Evolutionary conservation across 2,113 vertebrate genomes (phyloP).

Genomic region (Ameiurus melas): DNA sequence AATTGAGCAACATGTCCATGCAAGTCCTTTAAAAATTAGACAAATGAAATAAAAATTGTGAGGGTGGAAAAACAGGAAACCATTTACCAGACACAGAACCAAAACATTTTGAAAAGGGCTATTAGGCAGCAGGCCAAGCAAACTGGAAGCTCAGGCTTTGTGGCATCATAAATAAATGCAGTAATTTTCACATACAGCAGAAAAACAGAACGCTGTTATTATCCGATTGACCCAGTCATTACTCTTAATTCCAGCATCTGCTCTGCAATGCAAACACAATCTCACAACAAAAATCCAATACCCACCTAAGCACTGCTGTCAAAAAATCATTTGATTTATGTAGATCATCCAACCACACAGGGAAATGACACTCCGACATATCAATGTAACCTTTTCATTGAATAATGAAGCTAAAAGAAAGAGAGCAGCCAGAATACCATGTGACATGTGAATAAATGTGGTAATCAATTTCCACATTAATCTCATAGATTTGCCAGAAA

Average conservation of each 20-base stretch:
- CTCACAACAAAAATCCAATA: constrained; percentile 45
- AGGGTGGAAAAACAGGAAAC: neutral
- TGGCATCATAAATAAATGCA: constrained; percentile 40
- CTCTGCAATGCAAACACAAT: constrained; percentile 50
- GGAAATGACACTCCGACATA: constrained; percentile 48
- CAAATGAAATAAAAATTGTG: neutral
- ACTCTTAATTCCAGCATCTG: constrained; percentile 50
- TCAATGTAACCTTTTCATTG: constrained; percentile 60
- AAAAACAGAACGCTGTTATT: constrained; percentile 44
- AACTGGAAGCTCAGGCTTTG: neutral
- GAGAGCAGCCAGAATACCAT: constrained; percentile 9
- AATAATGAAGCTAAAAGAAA: constrained; percentile 44
- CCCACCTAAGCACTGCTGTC: constrained; percentile 37
- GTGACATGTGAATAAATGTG: constrained; percentile 10
- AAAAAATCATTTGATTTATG: constrained; percentile 53
- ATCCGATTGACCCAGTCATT: constrained; percentile 51
- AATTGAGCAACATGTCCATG: neutral
- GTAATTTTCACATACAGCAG: constrained; percentile 42
- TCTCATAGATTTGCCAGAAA: constrained; percentile 25
- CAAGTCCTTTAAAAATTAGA: neutral
- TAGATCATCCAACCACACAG: constrained; percentile 40
- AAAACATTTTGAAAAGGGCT: constrained; percentile 11
- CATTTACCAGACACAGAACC: neutral
- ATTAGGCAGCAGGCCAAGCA: constrained; percentile 4
- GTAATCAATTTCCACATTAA: constrained; percentile 51